Evolutionary conservation across 2,888 invertebrate genomes (phyloP).

Genomic region (Encarsia formosa): DNA sequence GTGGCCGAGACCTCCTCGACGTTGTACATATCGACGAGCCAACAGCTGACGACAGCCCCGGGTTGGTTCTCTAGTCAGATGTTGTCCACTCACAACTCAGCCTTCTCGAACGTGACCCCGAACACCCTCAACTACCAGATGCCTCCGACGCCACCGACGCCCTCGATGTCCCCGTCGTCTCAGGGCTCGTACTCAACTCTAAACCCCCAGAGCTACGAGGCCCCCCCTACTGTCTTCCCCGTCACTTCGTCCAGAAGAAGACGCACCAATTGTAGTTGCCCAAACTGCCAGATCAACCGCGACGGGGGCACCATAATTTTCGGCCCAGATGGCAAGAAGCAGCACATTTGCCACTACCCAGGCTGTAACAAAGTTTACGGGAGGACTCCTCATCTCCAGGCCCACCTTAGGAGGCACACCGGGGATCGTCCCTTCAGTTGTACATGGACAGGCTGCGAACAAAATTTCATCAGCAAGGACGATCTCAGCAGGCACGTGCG

Average conservation of each 20-base stretch:
- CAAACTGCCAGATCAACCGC: conserved; percentile 72
- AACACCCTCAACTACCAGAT: too few relatives aligned
- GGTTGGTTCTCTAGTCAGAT: too few relatives aligned
- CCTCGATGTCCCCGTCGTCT: background rate
- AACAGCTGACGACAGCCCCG: too few relatives aligned
- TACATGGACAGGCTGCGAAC: conserved; percentile 84
- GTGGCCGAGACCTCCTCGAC: too few relatives aligned
- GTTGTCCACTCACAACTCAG: too few relatives aligned
- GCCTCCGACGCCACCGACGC: background rate
- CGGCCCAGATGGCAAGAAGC: conserved; percentile 40
- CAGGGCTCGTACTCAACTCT: background rate
- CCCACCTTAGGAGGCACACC: conserved; percentile 88
- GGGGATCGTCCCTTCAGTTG: conserved; percentile 89
- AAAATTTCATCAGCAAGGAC: conserved; percentile 87
- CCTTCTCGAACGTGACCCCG: too few relatives aligned
- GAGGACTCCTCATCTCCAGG: conserved; percentile 90
- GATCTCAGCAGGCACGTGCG: conserved; percentile 72
- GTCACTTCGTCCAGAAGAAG: conserved; percentile 1
- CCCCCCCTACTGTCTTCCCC: background rate
- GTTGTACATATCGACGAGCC: too few relatives aligned
- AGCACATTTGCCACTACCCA: conserved; percentile 80
- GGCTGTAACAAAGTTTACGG: conserved; percentile 87
- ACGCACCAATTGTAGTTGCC: conserved; percentile 74
- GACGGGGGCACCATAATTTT: too few relatives aligned
- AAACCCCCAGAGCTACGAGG: background rate